Percentiles rank a stretch among this genome's conserved stretches.
phyloP scores from a whole-genome alignment of 2,888 invertebrate genomes.

The Apantesis nais region DNA sequence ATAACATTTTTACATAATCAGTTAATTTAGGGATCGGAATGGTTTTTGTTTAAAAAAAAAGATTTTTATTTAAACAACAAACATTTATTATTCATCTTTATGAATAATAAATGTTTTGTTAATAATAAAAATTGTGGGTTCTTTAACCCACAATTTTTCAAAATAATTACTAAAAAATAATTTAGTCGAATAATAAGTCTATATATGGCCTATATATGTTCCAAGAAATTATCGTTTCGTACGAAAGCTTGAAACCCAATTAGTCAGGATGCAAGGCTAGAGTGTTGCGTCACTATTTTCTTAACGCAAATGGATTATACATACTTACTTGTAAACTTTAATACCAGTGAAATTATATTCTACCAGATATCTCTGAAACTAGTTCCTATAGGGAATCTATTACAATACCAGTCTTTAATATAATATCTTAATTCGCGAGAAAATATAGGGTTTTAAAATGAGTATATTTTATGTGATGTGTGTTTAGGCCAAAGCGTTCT shows the following conservation, averaged over 20 bases:
- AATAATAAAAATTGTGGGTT: neutral
- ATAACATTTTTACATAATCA: neutral
- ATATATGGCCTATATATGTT: neutral
- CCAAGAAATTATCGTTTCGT: too few species aligned
- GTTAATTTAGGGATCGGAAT: neutral
- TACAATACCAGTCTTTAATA: neutral
- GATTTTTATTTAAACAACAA: neutral
- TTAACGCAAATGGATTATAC: neutral
- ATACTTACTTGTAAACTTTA: neutral
- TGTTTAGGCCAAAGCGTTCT: constrained; percentile 71
- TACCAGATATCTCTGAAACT: neutral
- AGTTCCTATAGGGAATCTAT: neutral
- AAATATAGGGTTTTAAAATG: neutral
- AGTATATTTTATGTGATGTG: constrained; percentile 50
- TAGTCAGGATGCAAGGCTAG: neutral
- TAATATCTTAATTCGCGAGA: neutral
- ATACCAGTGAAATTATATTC: neutral
- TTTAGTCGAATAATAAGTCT: neutral
- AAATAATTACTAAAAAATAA: neutral
- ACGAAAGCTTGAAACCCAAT: neutral
- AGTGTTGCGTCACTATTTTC: neutral
- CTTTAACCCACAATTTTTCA: neutral
- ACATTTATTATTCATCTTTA: neutral
- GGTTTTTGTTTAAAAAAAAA: neutral
- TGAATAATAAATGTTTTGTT: too few species aligned